Evolutionary conservation across 2,113 vertebrate genomes (phyloP).

Genomic region (Sclerurus mexicanus): DNA sequence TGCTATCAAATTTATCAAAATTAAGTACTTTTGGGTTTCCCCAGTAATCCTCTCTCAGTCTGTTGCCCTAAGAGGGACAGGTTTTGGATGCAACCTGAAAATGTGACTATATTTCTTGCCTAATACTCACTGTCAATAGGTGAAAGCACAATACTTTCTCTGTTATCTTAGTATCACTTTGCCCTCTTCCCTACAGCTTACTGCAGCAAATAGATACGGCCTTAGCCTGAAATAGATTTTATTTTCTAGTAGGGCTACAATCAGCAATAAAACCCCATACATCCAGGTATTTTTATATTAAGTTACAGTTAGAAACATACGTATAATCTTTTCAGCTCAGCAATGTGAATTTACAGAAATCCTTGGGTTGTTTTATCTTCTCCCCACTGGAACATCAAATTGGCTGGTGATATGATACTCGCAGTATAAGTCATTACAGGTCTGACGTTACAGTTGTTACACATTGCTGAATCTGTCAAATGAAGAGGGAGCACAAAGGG

Average conservation of each 20-base stretch:
- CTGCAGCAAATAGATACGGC: background rate
- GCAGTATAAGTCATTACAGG: slow-evolving; percentile 68
- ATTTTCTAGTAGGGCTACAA: background rate
- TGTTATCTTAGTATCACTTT: background rate
- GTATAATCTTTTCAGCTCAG: background rate
- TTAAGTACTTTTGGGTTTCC: background rate
- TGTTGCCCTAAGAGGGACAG: background rate
- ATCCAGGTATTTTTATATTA: background rate
- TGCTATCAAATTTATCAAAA: background rate
- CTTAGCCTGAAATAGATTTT: background rate
- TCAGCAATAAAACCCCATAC: background rate
- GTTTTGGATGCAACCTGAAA: background rate
- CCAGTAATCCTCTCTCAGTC: background rate
- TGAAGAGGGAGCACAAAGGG: slow-evolving; percentile 74
- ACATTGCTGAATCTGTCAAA: slow-evolving; percentile 77
- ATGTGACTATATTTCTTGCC: background rate
- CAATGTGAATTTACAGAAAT: slow-evolving; percentile 17
- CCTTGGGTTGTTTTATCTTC: slow-evolving; percentile 1
- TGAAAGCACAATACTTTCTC: background rate
- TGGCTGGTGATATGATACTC: slow-evolving; percentile 51
- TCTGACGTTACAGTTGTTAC: slow-evolving; percentile 73
- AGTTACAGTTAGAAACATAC: background rate
- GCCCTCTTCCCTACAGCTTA: background rate
- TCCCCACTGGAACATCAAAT: slow-evolving; percentile 43
- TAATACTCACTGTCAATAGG: background rate